Percentiles rank a stretch among this genome's conserved stretches.
Evolutionary conservation across 2,888 invertebrate species (phyloP).

Genomic region (Formica aserva): DNA sequence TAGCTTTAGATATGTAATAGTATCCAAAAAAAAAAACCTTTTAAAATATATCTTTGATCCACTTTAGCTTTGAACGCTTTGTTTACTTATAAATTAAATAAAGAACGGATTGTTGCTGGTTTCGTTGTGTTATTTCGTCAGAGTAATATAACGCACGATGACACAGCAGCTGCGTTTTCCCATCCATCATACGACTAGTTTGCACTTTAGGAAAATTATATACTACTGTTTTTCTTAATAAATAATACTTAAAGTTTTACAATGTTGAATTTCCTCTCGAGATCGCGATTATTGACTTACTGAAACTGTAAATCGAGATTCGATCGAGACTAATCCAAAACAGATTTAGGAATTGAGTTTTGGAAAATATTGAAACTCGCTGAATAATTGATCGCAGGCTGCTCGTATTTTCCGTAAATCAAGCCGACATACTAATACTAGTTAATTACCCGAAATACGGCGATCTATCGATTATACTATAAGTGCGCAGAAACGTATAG

Average conservation of each 20-base stretch:
- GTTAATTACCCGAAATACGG: conserved; percentile 72
- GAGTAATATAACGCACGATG: neutral
- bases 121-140: neutral
- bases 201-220: conserved; percentile 34
- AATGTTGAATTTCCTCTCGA: neutral
- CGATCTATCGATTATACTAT: conserved; percentile 64
- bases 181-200: conserved; percentile 27
- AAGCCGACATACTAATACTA: conserved; percentile 79
- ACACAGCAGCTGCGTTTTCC: conserved; percentile 19
- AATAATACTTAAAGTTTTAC: conserved; percentile 29
- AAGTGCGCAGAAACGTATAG: conserved; percentile 79
- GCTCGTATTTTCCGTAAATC: conserved; percentile 12
- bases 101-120: conserved; percentile 5
- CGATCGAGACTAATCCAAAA: neutral
- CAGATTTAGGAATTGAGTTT: neutral
- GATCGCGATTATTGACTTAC: neutral
- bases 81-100: conserved; percentile 6
- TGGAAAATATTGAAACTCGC: neutral
- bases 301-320: neutral
- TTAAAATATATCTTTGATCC: neutral
- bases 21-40: neutral
- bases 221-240: neutral
- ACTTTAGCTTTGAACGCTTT: neutral
- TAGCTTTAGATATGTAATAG: conserved; percentile 2
- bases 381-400: conserved; percentile 8